Percentiles rank a stretch among this genome's conserved stretches.
Evolutionary conservation across 2,797 vertebrate species (phyloP).

Genomic region (Loriculus beryllinus): DNA sequence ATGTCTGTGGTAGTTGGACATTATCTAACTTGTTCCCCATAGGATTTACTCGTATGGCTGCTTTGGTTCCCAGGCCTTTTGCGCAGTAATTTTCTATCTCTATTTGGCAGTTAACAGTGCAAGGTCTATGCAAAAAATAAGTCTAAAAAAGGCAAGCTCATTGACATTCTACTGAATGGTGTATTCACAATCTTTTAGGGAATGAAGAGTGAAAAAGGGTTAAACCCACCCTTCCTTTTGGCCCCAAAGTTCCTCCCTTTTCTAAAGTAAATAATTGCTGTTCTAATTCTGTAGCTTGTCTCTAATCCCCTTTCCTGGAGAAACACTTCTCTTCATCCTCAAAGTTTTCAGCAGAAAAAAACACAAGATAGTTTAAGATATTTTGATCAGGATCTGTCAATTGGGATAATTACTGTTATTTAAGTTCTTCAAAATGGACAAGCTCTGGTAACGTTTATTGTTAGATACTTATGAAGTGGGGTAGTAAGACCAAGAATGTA

Average conservation of each 20-base stretch:
- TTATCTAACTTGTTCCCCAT: neutral
- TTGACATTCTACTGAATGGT: neutral
- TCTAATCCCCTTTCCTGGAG: neutral
- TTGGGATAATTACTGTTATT: neutral
- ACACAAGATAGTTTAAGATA: neutral
- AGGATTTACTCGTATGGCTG: neutral
- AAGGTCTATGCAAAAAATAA: neutral
- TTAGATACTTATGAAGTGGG: neutral
- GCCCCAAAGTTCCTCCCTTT: neutral
- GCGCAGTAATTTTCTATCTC: neutral
- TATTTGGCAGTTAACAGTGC: neutral
- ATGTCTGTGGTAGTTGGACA: accelerated
- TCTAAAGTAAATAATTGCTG: neutral
- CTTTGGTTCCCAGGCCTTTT: neutral
- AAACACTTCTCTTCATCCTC: neutral
- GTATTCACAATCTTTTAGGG: neutral
- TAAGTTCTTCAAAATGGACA: neutral
- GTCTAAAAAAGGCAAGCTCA: neutral
- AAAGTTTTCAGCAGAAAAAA: neutral
- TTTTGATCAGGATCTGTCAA: neutral
- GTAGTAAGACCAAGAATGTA: neutral
- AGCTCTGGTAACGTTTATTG: neutral
- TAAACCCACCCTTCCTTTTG: neutral
- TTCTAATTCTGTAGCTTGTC: neutral
- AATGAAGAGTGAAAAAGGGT: neutral